Conservation (phyloP, 2,797 vertebrate genomes). For the Heterohyrax brucei region DNA sequence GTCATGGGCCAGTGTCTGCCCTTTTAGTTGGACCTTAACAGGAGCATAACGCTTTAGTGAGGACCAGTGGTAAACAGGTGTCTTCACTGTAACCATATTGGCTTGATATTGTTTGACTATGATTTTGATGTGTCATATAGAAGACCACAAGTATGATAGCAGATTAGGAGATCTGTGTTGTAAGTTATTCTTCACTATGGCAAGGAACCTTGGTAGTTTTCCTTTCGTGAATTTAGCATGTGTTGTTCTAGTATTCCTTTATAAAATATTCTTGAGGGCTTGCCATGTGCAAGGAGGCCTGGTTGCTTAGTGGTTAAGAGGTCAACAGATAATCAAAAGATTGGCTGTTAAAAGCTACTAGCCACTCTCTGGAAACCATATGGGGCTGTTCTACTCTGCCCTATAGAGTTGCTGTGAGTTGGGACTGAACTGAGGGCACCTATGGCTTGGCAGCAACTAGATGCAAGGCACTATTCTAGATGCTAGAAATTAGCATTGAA, state of each 20-base stretch:
- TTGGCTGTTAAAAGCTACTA: too few species aligned
- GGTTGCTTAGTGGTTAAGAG: neutral
- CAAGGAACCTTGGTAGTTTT: neutral
- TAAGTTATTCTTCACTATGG: neutral
- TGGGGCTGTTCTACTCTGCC: too few species aligned
- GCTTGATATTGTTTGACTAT: neutral
- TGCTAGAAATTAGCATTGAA: neutral
- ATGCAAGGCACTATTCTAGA: neutral
- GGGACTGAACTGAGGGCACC: too few species aligned
- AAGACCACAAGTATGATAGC: neutral
- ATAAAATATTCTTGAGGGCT: neutral
- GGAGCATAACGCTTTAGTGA: slow-evolving; percentile 58
- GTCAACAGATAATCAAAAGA: too few species aligned
- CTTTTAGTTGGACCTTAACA: slow-evolving; percentile 4
- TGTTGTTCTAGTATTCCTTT: slow-evolving; percentile 27
- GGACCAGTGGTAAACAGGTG: neutral
- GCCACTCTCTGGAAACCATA: too few species aligned
- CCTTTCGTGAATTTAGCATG: neutral
- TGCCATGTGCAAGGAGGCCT: neutral
- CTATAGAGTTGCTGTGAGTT: too few species aligned
- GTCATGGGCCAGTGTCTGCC: neutral
- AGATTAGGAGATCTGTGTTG: neutral
- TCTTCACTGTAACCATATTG: neutral
- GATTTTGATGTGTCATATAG: neutral
- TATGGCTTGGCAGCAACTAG: too few species aligned